Evolutionary conservation across 2,113 vertebrate genomes (phyloP).

Genomic region (Periophthalmus modestus): DNA sequence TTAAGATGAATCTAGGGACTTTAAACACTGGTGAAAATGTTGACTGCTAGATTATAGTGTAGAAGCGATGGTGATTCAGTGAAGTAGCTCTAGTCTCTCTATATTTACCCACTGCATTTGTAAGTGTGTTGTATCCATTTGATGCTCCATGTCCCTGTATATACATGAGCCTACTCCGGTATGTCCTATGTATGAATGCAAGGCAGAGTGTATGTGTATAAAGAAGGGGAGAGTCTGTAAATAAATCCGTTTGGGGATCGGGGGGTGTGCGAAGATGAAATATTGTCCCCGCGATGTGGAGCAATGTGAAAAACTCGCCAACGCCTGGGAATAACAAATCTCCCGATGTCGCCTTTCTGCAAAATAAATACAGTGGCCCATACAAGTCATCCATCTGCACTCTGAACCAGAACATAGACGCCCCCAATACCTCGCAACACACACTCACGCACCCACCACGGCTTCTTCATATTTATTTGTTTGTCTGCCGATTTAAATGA

Average conservation of each 20-base stretch:
- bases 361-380: conserved; percentile 81
- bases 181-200: conserved; percentile 44
- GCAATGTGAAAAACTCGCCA: conserved; percentile 82
- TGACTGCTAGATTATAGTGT: conserved; percentile 23
- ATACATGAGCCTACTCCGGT: conserved; percentile 35
- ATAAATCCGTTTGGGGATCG: conserved; percentile 84
- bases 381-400: conserved; percentile 81
- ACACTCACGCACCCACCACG: conserved; percentile 18
- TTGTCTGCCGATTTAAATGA: conserved; percentile 71
- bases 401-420: conserved; percentile 76
- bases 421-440: conserved; percentile 65
- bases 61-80: background rate
- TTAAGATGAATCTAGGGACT: conserved; percentile 30
- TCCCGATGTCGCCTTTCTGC: conserved; percentile 73
- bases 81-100: conserved; percentile 11
- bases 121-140: conserved; percentile 45
- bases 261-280: conserved; percentile 77
- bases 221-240: conserved; percentile 72
- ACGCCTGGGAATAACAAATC: conserved; percentile 83
- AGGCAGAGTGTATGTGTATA: conserved; percentile 49
- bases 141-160: conserved; percentile 35
- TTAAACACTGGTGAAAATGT: conserved; percentile 28
- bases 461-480: conserved; percentile 73
- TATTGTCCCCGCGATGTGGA: conserved; percentile 81
- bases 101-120: conserved; percentile 13